These are phyloP conservation scores for Napeogenes sylphis DNA, from an alignment of 2,888 invertebrate genomes.

Conservation along the genomic window DNA sequence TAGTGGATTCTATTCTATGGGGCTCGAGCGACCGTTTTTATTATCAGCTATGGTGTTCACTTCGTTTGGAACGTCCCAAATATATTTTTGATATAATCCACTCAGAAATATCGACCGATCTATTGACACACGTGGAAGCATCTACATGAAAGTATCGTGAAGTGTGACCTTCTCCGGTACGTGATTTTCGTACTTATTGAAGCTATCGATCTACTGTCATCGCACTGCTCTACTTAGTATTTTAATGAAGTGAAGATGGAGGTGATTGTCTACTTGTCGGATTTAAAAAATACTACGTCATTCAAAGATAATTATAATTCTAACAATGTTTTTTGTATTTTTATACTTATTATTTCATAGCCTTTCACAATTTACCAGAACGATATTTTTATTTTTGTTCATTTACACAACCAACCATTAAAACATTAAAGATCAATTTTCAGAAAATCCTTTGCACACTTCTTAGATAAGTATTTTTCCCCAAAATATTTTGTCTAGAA, in stretches of 20 bases:
- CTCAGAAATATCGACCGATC: constrained; percentile 28
- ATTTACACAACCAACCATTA: no score
- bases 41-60: neutral
- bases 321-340: neutral
- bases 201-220: neutral
- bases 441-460: no score
- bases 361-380: no score
- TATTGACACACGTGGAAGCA: constrained; percentile 34
- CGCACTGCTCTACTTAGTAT: neutral
- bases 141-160: constrained; percentile 27
- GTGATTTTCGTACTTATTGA: neutral
- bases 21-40: neutral
- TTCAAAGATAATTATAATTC: neutral
- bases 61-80: neutral
- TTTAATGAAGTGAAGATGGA: constrained; percentile 1
- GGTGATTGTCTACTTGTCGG: neutral
- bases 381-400: no score
- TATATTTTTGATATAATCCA: constrained; percentile 5
- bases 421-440: no score
- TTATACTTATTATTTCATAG: no score
- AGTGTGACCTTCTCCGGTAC: neutral
- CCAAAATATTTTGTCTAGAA: no score
- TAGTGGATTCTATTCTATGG: neutral
- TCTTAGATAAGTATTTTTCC: no score
- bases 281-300: constrained; percentile 6